Base-by-base conservation (phyloP, 2,888 invertebrate genomes). In the Poecilus cupreus region DNA sequence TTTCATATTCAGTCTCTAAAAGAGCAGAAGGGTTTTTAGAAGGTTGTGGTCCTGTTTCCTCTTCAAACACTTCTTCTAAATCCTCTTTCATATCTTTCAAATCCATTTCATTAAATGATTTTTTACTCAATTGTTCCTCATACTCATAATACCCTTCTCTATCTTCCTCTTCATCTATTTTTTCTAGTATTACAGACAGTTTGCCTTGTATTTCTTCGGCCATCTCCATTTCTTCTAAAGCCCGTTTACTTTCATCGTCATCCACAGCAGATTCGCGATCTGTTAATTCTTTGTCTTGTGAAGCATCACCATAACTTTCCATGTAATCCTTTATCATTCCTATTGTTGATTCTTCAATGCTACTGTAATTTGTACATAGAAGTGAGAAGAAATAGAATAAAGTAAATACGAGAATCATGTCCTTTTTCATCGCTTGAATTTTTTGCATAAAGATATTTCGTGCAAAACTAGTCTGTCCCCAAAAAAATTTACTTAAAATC, bases 151-250 rank as follows among this genome's bases (percentile, higher is more conserved):
- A 26, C 13, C 26, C 32, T 5, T 46, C 46, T 46, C 1, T 0
- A 10, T 1, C n/a, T 8, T 60, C 60, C 1, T 60, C 60, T 60
- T 60, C 60, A 3, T 46, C n/a, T 60, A 60, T 4, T 13, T 26
- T 4, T 26, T 60, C 60, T 5, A 60, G 13, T 13, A 60, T n/a
- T 1, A 24, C 6, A 11, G 60, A 60, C n/a, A 60, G 8, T 6
- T 6, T 72, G 0, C 18, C 46, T 2, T 72, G 18, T 18, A 72
- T 72, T 72, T 72, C 72, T 72, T 72, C 43, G 1, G 49, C 43
- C 2, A 22, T 20, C 46, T 22, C 24, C 5, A 72, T 72, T 72
- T 43, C 72, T 6, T 72, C 46, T 8, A 54, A 20, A 5, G 20
- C 11, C 22, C 2, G n/a, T 46, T 13, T 46, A 46, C 13, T 26